Conservation (phyloP, 2,888 invertebrate species). For the Frankliniella fusca region DNA sequence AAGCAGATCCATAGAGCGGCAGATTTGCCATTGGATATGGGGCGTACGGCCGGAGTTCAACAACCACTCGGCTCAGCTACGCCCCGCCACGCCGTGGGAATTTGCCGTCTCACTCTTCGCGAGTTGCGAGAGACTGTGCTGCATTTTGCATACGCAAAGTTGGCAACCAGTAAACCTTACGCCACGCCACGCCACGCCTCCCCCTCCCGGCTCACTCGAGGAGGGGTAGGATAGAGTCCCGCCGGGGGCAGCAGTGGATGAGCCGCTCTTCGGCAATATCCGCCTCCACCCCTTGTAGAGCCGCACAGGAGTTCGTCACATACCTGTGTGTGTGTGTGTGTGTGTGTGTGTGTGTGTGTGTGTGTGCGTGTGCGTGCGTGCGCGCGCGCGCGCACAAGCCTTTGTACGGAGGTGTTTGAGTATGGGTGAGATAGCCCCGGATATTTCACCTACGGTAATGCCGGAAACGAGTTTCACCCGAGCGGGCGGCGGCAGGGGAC, state of each 20-base stretch:
- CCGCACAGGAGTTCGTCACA: too few species aligned
- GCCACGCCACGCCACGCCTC: neutral
- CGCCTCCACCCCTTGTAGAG: neutral
- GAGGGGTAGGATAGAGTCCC: too few species aligned
- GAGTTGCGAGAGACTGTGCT: neutral
- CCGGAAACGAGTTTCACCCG: too few species aligned
- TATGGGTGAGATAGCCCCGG: too few species aligned
- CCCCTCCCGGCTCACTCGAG: neutral
- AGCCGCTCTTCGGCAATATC: neutral
- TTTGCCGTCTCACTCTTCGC: neutral
- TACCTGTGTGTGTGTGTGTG: too few species aligned
- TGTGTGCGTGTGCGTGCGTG: too few species aligned
- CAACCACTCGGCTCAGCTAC: neutral
- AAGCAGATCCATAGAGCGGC: neutral
- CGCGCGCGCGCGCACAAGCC: too few species aligned
- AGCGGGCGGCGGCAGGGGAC: too few species aligned
- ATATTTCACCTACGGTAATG: too few species aligned
- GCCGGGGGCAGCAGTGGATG: neutral
- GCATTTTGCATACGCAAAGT: conserved; percentile 6
- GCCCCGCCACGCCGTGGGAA: neutral
- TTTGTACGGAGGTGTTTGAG: too few species aligned
- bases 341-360: too few species aligned
- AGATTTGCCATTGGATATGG: neutral
- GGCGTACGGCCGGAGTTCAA: neutral
- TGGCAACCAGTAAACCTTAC: neutral